Evolutionary conservation across 2,113 vertebrate species (phyloP), one percentile per base, ranked within the genome.

Genomic region (Oryzias javanicus): DNA sequence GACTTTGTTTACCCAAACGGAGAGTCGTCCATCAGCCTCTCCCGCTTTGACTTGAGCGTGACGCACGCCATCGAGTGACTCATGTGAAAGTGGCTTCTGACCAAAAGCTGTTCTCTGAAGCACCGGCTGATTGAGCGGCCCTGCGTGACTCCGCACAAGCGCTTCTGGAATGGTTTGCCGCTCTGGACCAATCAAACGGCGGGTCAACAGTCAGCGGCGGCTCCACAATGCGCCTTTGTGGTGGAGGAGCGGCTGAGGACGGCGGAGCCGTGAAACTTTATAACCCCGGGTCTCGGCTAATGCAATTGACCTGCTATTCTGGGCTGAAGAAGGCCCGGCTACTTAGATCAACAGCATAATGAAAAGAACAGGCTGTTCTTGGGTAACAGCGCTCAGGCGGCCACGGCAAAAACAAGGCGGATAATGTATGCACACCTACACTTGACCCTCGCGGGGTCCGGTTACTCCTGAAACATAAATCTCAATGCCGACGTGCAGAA

Each of bases 311-410:
- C 80, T 86, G 82, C 89, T 90, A 83, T 89, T 87, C 64, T 84
- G 75, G 82, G 86, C 83, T 51, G 51, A 55, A 84, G 81, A 77
- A 85, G 83, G 85, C 80, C 65, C 74, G 48, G 74, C 64, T 74
- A 80, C 84, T 87, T 84, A 79, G 80, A 89, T 79, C 88, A 91
- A 89, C 86, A 86, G 78, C 84, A 74, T 86, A 82, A 86, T 88
- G 82, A 88, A 89, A 89, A 88, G 83, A 79, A 87, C 89, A 85
- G 76, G 61, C 80, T 85, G 87, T 89, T 88, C 78, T 65, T 55
- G 18, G 12, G 66, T 82, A 79, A 83, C 80, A 83, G 52, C 72
- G 78, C 78, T 84, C 69, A 74, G 71, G 64, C 76, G 62, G 58
- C 46, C 20, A 58, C 76, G 63, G 69, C 68, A 18, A 75, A 64